Percentiles rank a stretch among this genome's conserved stretches.
These are phyloP conservation scores for Myotis davidii DNA, from an alignment of 2,113 vertebrate genomes.

Conservation along the genomic window DNA sequence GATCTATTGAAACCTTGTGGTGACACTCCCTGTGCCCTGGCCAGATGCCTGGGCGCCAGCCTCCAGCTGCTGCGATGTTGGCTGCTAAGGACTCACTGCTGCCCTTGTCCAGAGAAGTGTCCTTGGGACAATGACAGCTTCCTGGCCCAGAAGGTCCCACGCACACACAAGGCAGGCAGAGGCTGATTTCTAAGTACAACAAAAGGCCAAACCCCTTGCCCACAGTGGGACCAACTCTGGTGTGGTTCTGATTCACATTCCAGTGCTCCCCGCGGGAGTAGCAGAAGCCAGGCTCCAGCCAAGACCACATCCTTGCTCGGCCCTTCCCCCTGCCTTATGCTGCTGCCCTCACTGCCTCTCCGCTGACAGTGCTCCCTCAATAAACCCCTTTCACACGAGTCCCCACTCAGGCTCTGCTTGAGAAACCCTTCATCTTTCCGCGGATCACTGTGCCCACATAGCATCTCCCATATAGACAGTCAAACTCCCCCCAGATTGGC, in stretches of 20 bases:
- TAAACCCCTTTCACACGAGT: background rate
- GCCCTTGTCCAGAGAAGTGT: background rate
- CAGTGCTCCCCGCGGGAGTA: rapidly evolving
- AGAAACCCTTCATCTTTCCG: background rate
- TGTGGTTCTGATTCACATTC: rapidly evolving
- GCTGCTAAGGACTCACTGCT: background rate
- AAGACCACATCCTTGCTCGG: background rate
- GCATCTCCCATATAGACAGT: background rate
- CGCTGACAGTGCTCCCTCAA: rapidly evolving
- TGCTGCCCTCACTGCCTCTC: too few relatives aligned
- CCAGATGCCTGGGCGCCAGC: background rate
- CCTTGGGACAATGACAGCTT: background rate
- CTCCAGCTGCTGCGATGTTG: background rate
- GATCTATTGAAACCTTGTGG: rapidly evolving
- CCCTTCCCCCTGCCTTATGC: background rate
- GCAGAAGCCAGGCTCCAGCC: background rate
- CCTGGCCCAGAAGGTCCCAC: background rate
- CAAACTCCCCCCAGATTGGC: background rate
- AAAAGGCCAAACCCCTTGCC: background rate
- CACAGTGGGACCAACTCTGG: background rate
- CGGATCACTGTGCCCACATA: background rate
- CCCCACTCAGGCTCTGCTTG: background rate
- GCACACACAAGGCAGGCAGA: background rate
- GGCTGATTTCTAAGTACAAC: background rate
- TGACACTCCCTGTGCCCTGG: too few relatives aligned